Base-by-base conservation (phyloP, 1,140 invertebrate genomes). In the Heliothis subflexa region DNA sequence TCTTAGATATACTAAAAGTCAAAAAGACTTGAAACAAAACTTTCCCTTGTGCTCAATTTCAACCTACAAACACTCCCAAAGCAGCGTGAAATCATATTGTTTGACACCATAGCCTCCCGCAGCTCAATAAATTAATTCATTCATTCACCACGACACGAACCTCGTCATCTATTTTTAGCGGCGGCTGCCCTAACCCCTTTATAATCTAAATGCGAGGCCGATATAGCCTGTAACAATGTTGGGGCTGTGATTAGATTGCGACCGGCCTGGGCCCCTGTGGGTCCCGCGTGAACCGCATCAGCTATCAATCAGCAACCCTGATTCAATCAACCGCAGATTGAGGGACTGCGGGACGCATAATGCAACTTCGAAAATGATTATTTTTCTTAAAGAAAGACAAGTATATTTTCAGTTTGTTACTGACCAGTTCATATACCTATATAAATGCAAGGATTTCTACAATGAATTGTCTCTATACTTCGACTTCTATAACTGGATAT, bases 191-290 rank as follows among this genome's bases (percentile, higher is more conserved):
- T 40, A 40, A 50, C 12, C n/a, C 10, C 18, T 21, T n/a, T 9
- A 70, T 70, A 52, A 70, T 52, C 21, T 3, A 28, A 68, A 50
- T 21, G 9, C 18, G 18, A 59, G 54, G 54, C 18, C 55, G 55
- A 74, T 74, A 74, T 71, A 55, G 28, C 18, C 54, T 11, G 54
- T 74, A 74, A 74, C 55, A 59, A 61, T 61, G 47, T 74, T 74
- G 61, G 71, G 33, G 40, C 40, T n/a, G 71, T 74, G 40, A 74
- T 74, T 74, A 47, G 71, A 74, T 74, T 74, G 13, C n/a, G 52
- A 14, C n/a, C 45, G 71, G 49, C 71, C 71, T 33, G 55, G 40
- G 55, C 71, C 49, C 71, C 71, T 49, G 40, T 33, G 71, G 71
- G 55, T 14, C 40, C 13, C 47, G 66, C 21, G 47, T 47, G 16